A percentile compares a stretch with the other conserved stretches of the same genome.
These are phyloP conservation scores for Parelbella ahira DNA, from an alignment of 2,888 invertebrate species.

Conservation along the genomic window DNA sequence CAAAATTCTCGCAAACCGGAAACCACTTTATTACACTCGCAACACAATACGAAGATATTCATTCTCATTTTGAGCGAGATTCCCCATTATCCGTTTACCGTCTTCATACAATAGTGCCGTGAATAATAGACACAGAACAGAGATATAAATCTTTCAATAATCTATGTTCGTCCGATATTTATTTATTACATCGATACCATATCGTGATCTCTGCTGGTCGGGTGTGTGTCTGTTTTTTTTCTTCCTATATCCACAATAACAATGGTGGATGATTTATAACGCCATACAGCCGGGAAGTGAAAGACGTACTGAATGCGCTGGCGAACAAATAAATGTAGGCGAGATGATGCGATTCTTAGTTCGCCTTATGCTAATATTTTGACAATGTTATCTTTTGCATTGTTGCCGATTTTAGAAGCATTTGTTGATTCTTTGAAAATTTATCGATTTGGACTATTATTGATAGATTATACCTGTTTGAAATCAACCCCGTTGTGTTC, in stretches of 20 bases:
- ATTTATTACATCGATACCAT: conserved; percentile 59
- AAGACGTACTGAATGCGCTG: conserved; percentile 11
- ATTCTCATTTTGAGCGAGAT: conserved; percentile 28
- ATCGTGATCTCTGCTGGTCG: conserved; percentile 35
- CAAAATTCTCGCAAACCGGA: background rate
- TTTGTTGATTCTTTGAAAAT: no score
- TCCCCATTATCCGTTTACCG: conserved; percentile 47
- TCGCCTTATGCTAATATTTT: no score
- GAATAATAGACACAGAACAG: conserved; percentile 65
- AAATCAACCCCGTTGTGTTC: no score
- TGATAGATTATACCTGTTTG: no score
- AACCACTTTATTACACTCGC: conserved; percentile 33
- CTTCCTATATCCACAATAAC: conserved; percentile 58
- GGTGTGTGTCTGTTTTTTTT: conserved; percentile 29
- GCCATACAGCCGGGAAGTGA: conserved; percentile 29
- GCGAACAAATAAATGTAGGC: conserved; percentile 10
- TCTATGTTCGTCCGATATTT: conserved; percentile 66
- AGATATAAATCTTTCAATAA: conserved; percentile 76
- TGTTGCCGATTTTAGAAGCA: no score
- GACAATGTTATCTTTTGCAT: no score
- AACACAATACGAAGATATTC: conserved; percentile 33
- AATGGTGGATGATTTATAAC: conserved; percentile 65
- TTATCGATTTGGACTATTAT: no score
- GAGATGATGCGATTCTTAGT: background rate
- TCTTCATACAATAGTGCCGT: conserved; percentile 55